Base-by-base conservation (phyloP, 2,797 vertebrate species). In the Phrynocephalus forsythii region DNA sequence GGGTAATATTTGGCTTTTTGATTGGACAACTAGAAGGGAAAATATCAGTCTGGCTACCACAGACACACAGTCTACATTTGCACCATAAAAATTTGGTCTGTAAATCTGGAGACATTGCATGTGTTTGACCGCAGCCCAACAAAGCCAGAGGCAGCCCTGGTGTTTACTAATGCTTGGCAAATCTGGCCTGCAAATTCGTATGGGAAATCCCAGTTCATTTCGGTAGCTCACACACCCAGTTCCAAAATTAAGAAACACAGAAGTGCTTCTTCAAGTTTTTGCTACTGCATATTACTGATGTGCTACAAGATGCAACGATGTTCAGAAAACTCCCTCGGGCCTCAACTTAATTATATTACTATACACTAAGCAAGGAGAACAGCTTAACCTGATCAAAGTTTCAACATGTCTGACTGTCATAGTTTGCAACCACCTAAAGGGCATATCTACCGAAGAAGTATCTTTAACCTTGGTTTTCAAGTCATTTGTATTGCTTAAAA, bases 321-420 rank as follows among this genome's bases (percentile, higher is more conserved):
- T 91, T 95, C 95, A 94, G 90, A 94, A 95, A 95, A 95, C 81
- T 94, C 94, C 94, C 94, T 94, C 93, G 0, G 94, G 95, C 94
- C 92, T 94, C 83, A 93, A 95, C 85, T 95, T 92, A 95, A 95
- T 95, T 95, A 96, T 86, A 94, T 92, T 94, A 93, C 93, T 91
- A 94, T 91, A 94, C 91, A 63, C 60, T 20, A 63, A 63, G 18
- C 94, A 93, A 94, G 94, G 93, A 95, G 94, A 95, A 92, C 92
- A 94, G 92, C 94, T 95, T 95, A 95, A 95, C 93, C 95, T 95
- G 94, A 95, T 94, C 93, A 96, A 95, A 95, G 95, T 93, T 95
- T 95, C 94, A 95, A 96, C 95, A 95, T 95, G 95, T 95, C 95
- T 95, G 92, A 95, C 94, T 93, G 94, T 92, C 93, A 87, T 93